phyloP scores from a whole-genome alignment of 2,113 vertebrate species.

The Trematocara stigmaticum region DNA sequence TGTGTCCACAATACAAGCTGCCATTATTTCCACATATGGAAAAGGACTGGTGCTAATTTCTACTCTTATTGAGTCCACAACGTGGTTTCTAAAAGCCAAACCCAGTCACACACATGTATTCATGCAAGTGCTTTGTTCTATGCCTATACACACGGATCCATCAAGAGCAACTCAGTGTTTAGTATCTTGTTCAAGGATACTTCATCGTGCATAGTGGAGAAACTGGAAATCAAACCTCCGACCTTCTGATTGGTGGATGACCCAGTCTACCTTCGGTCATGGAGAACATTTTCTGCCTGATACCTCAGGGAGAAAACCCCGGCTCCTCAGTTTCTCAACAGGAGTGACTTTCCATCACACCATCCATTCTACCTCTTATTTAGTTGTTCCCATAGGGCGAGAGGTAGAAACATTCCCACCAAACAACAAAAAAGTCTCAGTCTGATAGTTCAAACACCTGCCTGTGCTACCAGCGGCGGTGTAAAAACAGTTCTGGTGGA shows the following conservation, averaged over 20 bases:
- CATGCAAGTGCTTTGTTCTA: neutral
- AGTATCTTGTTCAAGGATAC: neutral
- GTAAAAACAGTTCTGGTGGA: neutral
- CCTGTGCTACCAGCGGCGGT: neutral
- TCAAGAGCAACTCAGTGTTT: neutral
- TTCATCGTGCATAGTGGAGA: neutral
- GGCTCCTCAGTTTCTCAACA: neutral
- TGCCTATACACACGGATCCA: neutral
- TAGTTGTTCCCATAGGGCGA: neutral
- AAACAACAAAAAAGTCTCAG: neutral
- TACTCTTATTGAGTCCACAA: neutral
- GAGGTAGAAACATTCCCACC: neutral
- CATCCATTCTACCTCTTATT: neutral
- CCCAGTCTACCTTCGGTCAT: neutral
- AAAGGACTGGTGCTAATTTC: neutral
- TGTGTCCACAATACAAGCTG: neutral
- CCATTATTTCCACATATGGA: conserved; percentile 1
- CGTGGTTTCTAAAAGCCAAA: neutral
- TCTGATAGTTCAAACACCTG: neutral
- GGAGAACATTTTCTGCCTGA: conserved; percentile 2
- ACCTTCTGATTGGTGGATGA: neutral
- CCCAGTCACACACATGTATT: neutral
- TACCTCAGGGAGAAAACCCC: neutral
- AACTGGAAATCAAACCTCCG: neutral
- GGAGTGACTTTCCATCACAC: neutral